Evolutionary conservation across 2,888 invertebrate genomes (phyloP), one percentile per base, ranked within the genome.

Genomic region (Spicauda simplicius): DNA sequence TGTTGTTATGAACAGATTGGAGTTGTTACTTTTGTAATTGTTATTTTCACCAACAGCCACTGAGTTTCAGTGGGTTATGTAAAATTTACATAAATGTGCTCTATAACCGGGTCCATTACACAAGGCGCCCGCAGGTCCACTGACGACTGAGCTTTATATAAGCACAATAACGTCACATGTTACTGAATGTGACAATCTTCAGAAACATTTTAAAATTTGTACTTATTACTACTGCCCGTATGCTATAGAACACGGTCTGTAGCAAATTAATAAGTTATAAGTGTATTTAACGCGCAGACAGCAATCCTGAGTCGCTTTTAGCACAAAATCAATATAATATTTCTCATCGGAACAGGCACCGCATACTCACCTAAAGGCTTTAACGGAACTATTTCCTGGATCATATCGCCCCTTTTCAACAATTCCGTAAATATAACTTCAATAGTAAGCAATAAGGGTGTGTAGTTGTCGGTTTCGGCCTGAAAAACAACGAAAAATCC

Each of bases 361-460:
- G 69, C 63, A 71, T 72, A 81, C 86, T 78, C 83, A 94, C 94
- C 93, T 79, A 90, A 79, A 18, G 94, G 94, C 80, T 95, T 95
- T 70, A 95, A 80, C 55, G 95, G 95, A 25, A 94, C 83, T 58
- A 95, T 87, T 81, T 95, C 94, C 70, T 95, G 90, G 69, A 94
- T 91, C 93, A 97, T 94, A 75, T 95, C 95, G 48, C 94, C 94
- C 70, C 96, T 94, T 80, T 94, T 95, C 18, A 97, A 81, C 64
- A 97, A 83, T 78, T 95, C 95, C 20, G 94, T 93, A 80, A 97
- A 97, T 79, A 97, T 94, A 56, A 95, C 94, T 87, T 97, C 97
- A 71, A 96, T 82, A 19, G 96, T 95, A 59, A 96, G 93, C 75
- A 97, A 88, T 72, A 95, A 94, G 64, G 96, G 91, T 71, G 93